phyloP scores from a whole-genome alignment of 2,797 vertebrate species.

The Gymnoscopelus microlampas region DNA sequence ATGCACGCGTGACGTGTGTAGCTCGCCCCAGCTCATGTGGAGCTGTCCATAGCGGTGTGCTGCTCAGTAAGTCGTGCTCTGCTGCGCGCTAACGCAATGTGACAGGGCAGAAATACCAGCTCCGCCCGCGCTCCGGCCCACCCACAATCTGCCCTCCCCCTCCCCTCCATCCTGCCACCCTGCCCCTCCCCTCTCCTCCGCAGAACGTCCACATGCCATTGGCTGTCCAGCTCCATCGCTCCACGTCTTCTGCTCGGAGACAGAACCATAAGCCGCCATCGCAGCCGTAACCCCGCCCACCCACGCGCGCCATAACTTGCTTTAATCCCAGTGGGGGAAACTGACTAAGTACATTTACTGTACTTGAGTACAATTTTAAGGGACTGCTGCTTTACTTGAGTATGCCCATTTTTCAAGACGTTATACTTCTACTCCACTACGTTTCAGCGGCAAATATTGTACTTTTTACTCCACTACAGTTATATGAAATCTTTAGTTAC shows the following conservation, averaged over 20 bases:
- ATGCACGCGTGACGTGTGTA: conserved; percentile 10
- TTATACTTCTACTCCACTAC: no score
- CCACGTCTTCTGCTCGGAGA: conserved; percentile 78
- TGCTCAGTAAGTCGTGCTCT: conserved; percentile 73
- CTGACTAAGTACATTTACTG: no score
- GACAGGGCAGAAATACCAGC: conserved; percentile 82
- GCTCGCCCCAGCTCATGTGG: conserved; percentile 37
- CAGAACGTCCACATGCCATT: conserved; percentile 61
- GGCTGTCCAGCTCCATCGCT: conserved; percentile 72
- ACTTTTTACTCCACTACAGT: no score
- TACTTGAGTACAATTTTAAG: no score
- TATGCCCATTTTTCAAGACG: no score
- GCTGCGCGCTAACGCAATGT: conserved; percentile 79
- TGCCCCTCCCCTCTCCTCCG: background rate
- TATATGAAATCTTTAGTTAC: no score
- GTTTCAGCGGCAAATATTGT: no score
- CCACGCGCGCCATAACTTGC: conserved; percentile 1
- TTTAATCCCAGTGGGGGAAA: no score
- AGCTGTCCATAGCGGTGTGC: conserved; percentile 73
- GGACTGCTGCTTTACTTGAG: no score
- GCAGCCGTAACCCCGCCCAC: conserved; percentile 17
- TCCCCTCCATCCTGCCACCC: conserved; percentile 32
- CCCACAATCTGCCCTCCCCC: conserved; percentile 56
- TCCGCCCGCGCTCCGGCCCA: conserved; percentile 69
- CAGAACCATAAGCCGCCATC: conserved; percentile 58